Evolutionary conservation across 2,113 vertebrate genomes (phyloP).

Genomic region (Crotalus helleri): DNA sequence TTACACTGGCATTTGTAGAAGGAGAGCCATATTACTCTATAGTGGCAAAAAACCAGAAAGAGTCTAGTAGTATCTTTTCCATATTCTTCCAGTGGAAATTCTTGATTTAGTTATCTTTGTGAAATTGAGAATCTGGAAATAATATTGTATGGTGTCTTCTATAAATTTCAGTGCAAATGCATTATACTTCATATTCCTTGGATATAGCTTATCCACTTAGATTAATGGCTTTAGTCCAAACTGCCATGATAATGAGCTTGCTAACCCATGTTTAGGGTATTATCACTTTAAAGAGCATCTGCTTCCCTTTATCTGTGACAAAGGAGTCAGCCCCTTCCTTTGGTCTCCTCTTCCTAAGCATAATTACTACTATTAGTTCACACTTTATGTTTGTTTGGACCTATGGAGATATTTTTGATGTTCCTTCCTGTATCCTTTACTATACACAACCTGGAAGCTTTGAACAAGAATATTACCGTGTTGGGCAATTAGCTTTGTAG

Average conservation of each 20-base stretch:
- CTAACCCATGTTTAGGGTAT: slow-evolving; percentile 1
- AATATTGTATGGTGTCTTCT: not conserved
- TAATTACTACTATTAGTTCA: not conserved
- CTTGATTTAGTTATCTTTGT: not conserved
- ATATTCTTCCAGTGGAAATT: not conserved
- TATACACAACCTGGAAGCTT: not conserved
- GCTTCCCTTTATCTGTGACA: not conserved
- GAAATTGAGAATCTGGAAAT: not conserved
- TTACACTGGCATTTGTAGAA: not conserved
- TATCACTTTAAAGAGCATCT: slow-evolving; percentile 12
- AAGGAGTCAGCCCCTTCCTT: not conserved
- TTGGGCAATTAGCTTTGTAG: not conserved
- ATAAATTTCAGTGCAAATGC: not conserved
- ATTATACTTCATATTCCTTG: not conserved
- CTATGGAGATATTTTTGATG: not conserved
- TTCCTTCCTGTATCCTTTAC: not conserved
- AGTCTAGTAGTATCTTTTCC: not conserved
- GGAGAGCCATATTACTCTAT: not conserved
- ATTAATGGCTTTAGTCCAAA: not conserved
- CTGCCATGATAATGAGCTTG: not conserved
- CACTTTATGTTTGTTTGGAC: slow-evolving; percentile 1
- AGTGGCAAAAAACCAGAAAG: not conserved
- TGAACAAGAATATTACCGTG: not conserved
- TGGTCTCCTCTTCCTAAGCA: not conserved
- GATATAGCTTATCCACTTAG: not conserved